Conservation (phyloP, 2,797 vertebrate genomes). For the Enteromius treurensis region DNA sequence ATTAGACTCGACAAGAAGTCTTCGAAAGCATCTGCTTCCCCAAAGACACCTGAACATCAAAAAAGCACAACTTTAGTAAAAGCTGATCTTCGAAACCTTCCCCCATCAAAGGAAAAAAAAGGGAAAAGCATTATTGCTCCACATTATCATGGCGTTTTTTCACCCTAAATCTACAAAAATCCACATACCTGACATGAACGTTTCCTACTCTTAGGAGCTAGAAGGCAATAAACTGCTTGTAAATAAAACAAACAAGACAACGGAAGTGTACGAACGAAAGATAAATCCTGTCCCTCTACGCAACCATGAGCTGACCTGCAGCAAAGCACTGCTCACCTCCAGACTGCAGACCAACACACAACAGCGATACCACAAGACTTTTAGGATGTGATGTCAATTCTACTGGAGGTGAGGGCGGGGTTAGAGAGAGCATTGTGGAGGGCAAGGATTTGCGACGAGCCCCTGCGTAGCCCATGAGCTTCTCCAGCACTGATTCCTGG, state of each 20-base stretch:
- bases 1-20: conserved; percentile 44
- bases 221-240: conserved; percentile 49
- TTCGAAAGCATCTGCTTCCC: conserved; percentile 65
- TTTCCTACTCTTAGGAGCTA: conserved; percentile 38
- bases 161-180: conserved; percentile 79
- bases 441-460: conserved; percentile 1
- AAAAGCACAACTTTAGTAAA: conserved; percentile 60
- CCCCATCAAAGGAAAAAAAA: conserved; percentile 66
- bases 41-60: conserved; percentile 73
- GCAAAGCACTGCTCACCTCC: conserved; percentile 78
- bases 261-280: conserved; percentile 67
- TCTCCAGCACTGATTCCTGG: conserved; percentile 60
- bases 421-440: conserved; percentile 46
- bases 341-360: conserved; percentile 51
- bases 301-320: conserved; percentile 83
- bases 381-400: conserved; percentile 38
- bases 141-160: conserved; percentile 77
- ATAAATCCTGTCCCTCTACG: conserved; percentile 71
- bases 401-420: conserved; percentile 51
- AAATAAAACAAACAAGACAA: conserved; percentile 59
- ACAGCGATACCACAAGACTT: conserved; percentile 27
- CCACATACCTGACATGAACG: conserved; percentile 72
- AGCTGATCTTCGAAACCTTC: conserved; percentile 58
- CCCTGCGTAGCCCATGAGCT: conserved; percentile 47
- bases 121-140: conserved; percentile 83